These are phyloP conservation scores for Cylloceria caligata DNA, from an alignment of 2,888 invertebrate genomes.

Conservation along the genomic window DNA sequence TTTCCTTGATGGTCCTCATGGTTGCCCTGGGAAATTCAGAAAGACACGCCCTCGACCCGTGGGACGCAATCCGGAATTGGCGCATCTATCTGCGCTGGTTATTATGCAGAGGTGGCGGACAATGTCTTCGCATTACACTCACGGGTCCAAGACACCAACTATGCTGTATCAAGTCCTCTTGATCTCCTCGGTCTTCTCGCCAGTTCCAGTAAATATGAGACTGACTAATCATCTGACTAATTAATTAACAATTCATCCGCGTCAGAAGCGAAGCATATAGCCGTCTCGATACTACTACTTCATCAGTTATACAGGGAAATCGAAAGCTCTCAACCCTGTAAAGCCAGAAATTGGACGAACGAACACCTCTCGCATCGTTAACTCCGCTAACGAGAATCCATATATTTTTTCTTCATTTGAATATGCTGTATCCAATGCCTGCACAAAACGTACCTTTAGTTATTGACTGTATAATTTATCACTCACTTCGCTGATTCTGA, in stretches of 20 bases:
- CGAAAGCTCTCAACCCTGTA: not conserved
- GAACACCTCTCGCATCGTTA: not conserved
- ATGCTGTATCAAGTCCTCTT: not conserved
- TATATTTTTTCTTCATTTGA: not conserved
- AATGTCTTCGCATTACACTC: slow-evolving; percentile 6
- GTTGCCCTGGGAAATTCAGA: slow-evolving; percentile 66
- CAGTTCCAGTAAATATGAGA: slow-evolving; percentile 18
- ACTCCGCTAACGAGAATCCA: not conserved
- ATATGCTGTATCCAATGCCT: not conserved
- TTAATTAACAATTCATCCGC: slow-evolving; percentile 62
- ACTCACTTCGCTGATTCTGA: not conserved
- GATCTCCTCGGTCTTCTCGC: not conserved
- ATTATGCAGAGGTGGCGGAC: slow-evolving; percentile 14
- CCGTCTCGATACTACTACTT: not conserved
- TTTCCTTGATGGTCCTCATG: slow-evolving; percentile 32
- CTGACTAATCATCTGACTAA: slow-evolving; percentile 66
- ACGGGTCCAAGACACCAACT: not conserved
- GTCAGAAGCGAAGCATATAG: not conserved
- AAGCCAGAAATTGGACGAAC: slow-evolving; percentile 7
- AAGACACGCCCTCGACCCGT: slow-evolving; percentile 42
- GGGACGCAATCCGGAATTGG: slow-evolving; percentile 51
- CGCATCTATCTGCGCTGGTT: not conserved
- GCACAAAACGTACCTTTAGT: not conserved
- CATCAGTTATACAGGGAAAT: slow-evolving; percentile 15
- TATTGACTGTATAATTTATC: not conserved